Evolutionary conservation across 2,113 vertebrate genomes (phyloP).

Genomic region (Corythoichthys intestinalis): DNA sequence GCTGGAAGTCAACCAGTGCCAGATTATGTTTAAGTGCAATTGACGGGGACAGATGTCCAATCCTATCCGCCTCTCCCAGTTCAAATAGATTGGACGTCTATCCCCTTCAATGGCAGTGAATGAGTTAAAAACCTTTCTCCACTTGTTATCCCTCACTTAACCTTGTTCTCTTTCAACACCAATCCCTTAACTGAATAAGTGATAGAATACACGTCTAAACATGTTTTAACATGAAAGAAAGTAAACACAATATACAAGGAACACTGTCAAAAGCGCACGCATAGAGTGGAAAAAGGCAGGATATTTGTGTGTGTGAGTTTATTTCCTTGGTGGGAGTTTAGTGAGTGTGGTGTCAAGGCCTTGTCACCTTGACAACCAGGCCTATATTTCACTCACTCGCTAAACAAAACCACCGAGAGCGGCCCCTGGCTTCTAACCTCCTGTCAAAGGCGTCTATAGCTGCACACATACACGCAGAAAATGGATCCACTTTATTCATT

Average conservation of each 20-base stretch:
- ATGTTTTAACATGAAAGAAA: constrained; percentile 42
- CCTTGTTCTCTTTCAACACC: constrained; percentile 33
- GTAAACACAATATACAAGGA: neutral
- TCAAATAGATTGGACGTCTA: too few species aligned
- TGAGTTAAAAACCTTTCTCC: neutral
- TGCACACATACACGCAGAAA: constrained; percentile 24
- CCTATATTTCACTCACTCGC: constrained; percentile 52
- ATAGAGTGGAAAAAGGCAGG: constrained; percentile 7
- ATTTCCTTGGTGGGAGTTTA: constrained; percentile 40
- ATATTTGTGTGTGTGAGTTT: constrained; percentile 2
- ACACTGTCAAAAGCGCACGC: neutral
- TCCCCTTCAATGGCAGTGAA: too few species aligned
- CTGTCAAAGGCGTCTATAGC: constrained; percentile 34
- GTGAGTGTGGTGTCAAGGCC: constrained; percentile 43
- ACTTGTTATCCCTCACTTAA: constrained; percentile 20
- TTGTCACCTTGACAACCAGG: constrained; percentile 57
- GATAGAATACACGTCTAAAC: constrained; percentile 29
- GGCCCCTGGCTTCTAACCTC: constrained; percentile 56
- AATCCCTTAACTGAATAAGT: constrained; percentile 30
- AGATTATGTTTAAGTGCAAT: too few species aligned
- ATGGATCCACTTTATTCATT: constrained; percentile 33
- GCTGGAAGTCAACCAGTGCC: too few species aligned
- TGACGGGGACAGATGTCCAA: too few species aligned
- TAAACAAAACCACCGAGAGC: constrained; percentile 40
- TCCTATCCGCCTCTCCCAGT: too few species aligned